Conservation (phyloP, 2,888 invertebrate genomes). For the Digitonthophagus gazella region DNA sequence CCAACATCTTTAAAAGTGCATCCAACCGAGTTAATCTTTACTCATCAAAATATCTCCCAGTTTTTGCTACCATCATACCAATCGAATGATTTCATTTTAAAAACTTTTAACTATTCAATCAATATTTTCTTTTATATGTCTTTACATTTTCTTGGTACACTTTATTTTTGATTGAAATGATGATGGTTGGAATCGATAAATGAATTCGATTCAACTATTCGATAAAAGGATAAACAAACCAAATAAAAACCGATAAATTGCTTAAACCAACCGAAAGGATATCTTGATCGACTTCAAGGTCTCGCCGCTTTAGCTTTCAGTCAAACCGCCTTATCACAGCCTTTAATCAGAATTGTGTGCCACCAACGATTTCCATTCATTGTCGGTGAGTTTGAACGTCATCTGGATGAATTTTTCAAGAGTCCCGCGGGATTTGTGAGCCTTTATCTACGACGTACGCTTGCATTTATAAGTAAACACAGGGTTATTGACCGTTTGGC, state of each 20-base stretch:
- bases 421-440: not conserved
- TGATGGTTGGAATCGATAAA: no score
- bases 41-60: not conserved
- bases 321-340: not conserved
- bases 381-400: not conserved
- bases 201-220: not conserved
- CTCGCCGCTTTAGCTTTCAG: not conserved
- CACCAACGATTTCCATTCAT: not conserved
- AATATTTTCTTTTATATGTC: no score
- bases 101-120: no score
- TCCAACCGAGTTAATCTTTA: not conserved
- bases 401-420: not conserved
- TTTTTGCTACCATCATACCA: not conserved
- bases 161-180: no score
- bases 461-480: conserved; percentile 14
- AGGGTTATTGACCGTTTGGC: conserved; percentile 15
- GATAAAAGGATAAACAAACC: not conserved
- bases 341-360: not conserved
- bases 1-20: not conserved
- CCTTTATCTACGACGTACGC: conserved; percentile 5
- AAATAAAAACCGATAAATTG: not conserved
- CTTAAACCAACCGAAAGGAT: not conserved
- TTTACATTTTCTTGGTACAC: no score
- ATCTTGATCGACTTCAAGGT: not conserved
- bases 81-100: no score